These are phyloP conservation scores for Odontamblyopus rebecca DNA, from an alignment of 2,797 vertebrate species.

Conservation along the genomic window DNA sequence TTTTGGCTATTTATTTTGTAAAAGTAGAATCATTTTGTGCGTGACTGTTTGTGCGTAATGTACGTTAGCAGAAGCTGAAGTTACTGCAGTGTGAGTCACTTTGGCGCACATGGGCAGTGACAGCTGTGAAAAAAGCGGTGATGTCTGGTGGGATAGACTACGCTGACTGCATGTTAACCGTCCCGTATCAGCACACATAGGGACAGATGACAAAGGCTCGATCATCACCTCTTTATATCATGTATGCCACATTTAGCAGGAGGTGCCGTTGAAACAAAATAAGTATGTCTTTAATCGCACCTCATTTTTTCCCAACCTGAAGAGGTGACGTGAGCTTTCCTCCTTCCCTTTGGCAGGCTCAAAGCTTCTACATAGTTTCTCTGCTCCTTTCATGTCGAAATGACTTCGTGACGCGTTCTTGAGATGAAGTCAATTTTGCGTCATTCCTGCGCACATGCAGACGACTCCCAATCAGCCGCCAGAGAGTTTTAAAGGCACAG, in stretches of 20 bases:
- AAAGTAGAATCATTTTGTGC: constrained; percentile 36
- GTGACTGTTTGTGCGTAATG: constrained; percentile 45
- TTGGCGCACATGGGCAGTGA: constrained; percentile 82
- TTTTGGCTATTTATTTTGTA: background rate
- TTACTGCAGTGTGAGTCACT: constrained; percentile 88
- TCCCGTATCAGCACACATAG: constrained; percentile 33
- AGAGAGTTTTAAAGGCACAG: constrained; percentile 74
- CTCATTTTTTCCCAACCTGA: background rate
- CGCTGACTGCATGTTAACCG: constrained; percentile 66
- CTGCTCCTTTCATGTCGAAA: constrained; percentile 48
- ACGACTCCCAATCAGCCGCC: constrained; percentile 66
- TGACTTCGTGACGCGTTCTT: constrained; percentile 77
- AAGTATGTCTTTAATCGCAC: background rate
- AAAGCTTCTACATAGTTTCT: constrained; percentile 13
- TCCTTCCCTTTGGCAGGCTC: constrained; percentile 14
- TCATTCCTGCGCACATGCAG: constrained; percentile 83
- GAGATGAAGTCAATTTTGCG: constrained; percentile 80
- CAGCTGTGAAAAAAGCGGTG: constrained; percentile 55
- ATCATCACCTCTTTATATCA: background rate
- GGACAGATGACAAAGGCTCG: constrained; percentile 36
- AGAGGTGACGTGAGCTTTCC: constrained; percentile 29
- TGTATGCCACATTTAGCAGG: background rate
- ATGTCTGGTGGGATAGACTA: constrained; percentile 52
- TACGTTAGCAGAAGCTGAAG: constrained; percentile 76
- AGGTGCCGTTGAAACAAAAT: background rate